Base-by-base conservation (phyloP, 2,797 vertebrate genomes). In the Alcedo atthis region DNA sequence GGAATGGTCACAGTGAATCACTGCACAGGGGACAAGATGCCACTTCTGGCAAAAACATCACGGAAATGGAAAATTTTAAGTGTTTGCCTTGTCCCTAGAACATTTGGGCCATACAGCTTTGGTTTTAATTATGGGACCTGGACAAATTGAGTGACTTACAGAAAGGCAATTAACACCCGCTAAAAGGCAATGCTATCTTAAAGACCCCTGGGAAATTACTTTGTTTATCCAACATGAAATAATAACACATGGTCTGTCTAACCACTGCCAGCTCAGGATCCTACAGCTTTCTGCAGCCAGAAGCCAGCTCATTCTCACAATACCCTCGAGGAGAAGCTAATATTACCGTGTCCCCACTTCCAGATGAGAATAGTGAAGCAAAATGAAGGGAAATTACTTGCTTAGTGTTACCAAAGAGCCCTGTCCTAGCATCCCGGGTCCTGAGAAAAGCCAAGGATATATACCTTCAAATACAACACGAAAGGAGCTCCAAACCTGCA, bases 201-300 rank as follows among this genome's bases (percentile, higher is more conserved):
- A 79, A 92, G 85, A 49, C 61, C 61, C 46, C 28, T 33, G 70
- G 87, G 88, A 88, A 93, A 94, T 62, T 37, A 66, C 24, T 90
- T 80, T 32, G 67, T 91, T 93, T 89, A 64, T 80, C 22, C 75
- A 67, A 8, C 32, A 80, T 43, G 73, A 85, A 94, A 86, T 82
- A 71, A 82, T 51, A 90, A 67, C 67, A 89, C 67, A 33, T 6
- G 49, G 64, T 32, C 24, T 43, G 3, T 30, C 15, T 49, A 58
- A 37, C 21, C 42, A 49, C 55, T 82, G 86, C 79, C 82, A 87
- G 63, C 81, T 84, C 81, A 71, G 58, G 26, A 86, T 89, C 70
- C 64, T 61, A 67, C 43, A 81, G 81, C 58, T 45, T 63, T 78
- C 58, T 75, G 30, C 57, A 75, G 68, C 53, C 69, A 69, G 33